Percentiles rank a stretch among this genome's conserved stretches.
phyloP scores from a whole-genome alignment of 2,888 invertebrate genomes.

The Gari tellinella region DNA sequence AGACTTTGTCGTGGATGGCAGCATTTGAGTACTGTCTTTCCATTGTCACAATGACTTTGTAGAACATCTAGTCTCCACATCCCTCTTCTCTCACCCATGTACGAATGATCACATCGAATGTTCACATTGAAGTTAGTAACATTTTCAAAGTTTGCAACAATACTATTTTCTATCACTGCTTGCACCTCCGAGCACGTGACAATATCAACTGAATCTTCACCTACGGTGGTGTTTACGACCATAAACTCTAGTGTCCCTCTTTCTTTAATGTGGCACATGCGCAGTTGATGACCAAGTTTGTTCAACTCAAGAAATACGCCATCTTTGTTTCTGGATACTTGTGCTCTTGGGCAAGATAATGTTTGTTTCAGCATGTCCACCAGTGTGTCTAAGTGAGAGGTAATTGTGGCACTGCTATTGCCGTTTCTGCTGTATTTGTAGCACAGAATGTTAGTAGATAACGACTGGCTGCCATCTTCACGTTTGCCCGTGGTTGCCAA shows the following conservation, averaged over 20 bases:
- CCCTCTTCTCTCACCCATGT: conserved; percentile 23
- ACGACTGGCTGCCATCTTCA: conserved; percentile 8
- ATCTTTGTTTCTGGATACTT: conserved; percentile 1
- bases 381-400: conserved; percentile 40
- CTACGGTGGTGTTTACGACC: conserved; percentile 19
- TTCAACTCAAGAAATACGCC: conserved; percentile 14
- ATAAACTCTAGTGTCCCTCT: conserved; percentile 32
- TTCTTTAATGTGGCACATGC: conserved; percentile 4
- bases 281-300: conserved; percentile 9
- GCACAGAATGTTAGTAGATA: conserved; percentile 32
- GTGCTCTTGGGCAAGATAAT: neutral
- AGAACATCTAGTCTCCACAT: conserved; percentile 9
- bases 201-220: conserved; percentile 8
- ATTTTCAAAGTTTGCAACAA: conserved; percentile 38
- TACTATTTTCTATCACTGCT: conserved; percentile 15
- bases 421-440: conserved; percentile 26
- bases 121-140: conserved; percentile 13
- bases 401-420: conserved; percentile 2
- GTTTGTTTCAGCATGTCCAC: conserved; percentile 14
- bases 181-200: conserved; percentile 20
- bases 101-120: conserved; percentile 38
- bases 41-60: no score
- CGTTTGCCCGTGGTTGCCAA: neutral
- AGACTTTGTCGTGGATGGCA: no score
- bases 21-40: no score